These are phyloP conservation scores for Sinopyrophorus schimmeli DNA, from an alignment of 2,888 invertebrate species.

Conservation along the genomic window DNA sequence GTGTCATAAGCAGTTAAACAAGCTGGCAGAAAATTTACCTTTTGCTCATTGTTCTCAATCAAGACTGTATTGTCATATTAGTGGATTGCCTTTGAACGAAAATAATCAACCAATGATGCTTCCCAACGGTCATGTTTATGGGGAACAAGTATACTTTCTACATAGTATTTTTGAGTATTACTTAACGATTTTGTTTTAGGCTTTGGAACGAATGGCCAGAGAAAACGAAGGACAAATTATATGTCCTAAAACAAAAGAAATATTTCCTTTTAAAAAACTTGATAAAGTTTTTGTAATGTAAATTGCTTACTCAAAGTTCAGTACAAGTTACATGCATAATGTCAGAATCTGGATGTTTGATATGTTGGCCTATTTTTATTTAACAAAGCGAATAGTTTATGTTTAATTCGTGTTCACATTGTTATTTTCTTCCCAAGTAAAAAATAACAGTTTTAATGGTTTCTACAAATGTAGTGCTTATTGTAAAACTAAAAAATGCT, in stretches of 20 bases:
- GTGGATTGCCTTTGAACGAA: constrained; percentile 91
- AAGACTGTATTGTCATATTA: constrained; percentile 88
- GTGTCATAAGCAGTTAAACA: constrained; percentile 84
- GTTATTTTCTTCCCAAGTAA: too few relatives aligned
- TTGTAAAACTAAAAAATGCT: too few relatives aligned
- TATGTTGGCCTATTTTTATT: too few relatives aligned
- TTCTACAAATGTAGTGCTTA: too few relatives aligned
- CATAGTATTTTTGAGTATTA: neutral
- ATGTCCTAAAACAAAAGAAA: constrained; percentile 93
- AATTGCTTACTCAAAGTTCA: constrained; percentile 43
- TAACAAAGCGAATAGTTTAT: too few relatives aligned
- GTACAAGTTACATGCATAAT: too few relatives aligned
- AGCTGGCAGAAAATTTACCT: constrained; percentile 84
- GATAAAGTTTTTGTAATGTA: constrained; percentile 98
- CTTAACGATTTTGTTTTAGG: constrained; percentile 63
- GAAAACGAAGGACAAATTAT: constrained; percentile 90
- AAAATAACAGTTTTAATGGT: too few relatives aligned
- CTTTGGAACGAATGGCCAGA: constrained; percentile 85
- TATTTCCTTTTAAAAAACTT: constrained; percentile 86
- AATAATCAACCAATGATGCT: constrained; percentile 98
- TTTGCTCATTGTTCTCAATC: constrained; percentile 97
- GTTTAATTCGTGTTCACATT: too few relatives aligned
- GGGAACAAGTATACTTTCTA: constrained; percentile 72
- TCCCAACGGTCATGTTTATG: constrained; percentile 97
- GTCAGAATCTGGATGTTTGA: too few relatives aligned